Base-by-base conservation (phyloP, 1,140 invertebrate genomes). In the Cydia splendana region DNA sequence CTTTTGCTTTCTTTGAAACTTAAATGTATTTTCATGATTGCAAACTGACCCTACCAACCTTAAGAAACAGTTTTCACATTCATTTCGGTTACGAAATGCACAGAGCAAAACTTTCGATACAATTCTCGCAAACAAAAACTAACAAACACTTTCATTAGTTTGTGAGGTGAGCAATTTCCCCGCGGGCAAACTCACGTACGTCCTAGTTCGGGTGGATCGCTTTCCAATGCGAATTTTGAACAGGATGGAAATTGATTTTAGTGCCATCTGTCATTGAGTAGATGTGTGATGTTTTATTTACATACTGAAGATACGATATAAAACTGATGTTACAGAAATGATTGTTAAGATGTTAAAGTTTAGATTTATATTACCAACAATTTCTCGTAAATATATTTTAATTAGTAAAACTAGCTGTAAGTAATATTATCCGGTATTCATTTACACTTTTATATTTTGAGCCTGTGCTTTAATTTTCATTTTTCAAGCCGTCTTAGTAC, bases 161-260 rank as follows among this genome's bases (percentile, higher is more conserved):
- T 28, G 28, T 53, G 15, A 53, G n/a, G 51, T 71, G 67, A 38
- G 67, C 30, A 38, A 71, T 71, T 42, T 71, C 67, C 67, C 67
- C 67, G 67, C 69, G 71, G 75, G 69, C 65, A 76, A 76, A 78
- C 79, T 77, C 81, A 80, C 81, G 81, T 82, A 78, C 79, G 81
- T 75, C 45, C 79, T 45, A 82, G 79, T 77, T 82, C 75, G 65
- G 76, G 38, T 30, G 75, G 62, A 24, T 62, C 79, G 79, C 81
- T 82, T 82, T 82, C 81, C 79, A 82, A 82, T 42, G 78, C 77
- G 74, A 76, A 81, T 80, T 80, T 69, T 74, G 75, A 76, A 62
- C 13, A 65, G 65, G 67, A 69, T 69, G 28, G 65, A 67, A 53
- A 76, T 79, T 76, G 28, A 30, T 75, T 65, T 73, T 67, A 74